phyloP scores from a whole-genome alignment of 2,888 invertebrate species.

The Trichogramma evanescens region DNA sequence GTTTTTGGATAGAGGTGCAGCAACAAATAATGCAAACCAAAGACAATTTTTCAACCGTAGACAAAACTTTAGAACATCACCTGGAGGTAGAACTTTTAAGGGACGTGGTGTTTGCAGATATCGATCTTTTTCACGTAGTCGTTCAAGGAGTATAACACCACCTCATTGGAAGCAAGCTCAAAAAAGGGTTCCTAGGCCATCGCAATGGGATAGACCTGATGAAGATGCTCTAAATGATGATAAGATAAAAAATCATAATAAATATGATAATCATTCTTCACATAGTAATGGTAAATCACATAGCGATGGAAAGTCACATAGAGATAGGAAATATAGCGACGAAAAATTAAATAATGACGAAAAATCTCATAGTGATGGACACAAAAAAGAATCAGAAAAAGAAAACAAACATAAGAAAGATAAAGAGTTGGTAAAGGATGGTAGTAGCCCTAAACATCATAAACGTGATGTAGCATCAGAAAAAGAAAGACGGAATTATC shows the following conservation, averaged over 20 bases:
- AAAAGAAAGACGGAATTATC: constrained; percentile 4
- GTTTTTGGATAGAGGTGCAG: constrained; percentile 65
- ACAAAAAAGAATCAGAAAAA: constrained; percentile 18
- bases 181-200: constrained; percentile 60
- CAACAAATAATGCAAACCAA: constrained; percentile 47
- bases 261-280: no score
- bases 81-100: constrained; percentile 72
- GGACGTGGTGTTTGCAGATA: constrained; percentile 85
- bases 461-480: constrained; percentile 3
- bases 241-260: constrained; percentile 9
- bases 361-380: no score
- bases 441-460: constrained; percentile 6
- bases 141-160: constrained; percentile 83
- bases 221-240: constrained; percentile 9
- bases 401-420: constrained; percentile 16
- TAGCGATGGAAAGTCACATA: no score
- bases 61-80: constrained; percentile 52
- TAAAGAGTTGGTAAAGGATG: neutral
- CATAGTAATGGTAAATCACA: no score
- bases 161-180: constrained; percentile 92
- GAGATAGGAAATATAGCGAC: no score
- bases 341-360: no score
- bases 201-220: neutral
- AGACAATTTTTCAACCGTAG: constrained; percentile 44
- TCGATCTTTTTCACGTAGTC: constrained; percentile 73